phyloP scores from a whole-genome alignment of 1,140 invertebrate species.

The Bombus huntii region DNA sequence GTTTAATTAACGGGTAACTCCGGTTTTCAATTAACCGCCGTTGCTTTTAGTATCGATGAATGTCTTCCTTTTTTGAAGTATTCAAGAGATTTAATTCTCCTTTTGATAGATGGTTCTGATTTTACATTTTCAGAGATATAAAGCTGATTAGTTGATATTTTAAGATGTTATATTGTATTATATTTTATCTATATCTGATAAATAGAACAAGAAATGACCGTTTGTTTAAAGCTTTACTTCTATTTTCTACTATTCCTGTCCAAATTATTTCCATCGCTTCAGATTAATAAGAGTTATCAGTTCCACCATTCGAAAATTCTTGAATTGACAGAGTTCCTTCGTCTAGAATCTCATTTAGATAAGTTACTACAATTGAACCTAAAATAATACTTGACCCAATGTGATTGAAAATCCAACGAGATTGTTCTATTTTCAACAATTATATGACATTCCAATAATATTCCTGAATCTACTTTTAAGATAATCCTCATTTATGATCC shows the following conservation, averaged over 20 bases:
- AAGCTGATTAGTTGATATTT: too few species aligned
- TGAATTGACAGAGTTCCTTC: too few species aligned
- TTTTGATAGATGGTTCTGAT: background rate
- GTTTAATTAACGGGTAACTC: background rate
- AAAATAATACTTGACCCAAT: too few species aligned
- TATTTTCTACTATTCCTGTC: too few species aligned
- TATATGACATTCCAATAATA: background rate
- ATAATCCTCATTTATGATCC: background rate
- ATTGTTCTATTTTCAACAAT: background rate
- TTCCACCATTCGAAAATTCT: too few species aligned
- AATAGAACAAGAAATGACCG: too few species aligned
- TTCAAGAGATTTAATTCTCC: background rate
- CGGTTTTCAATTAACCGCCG: background rate
- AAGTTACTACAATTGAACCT: background rate
- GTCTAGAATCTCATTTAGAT: background rate
- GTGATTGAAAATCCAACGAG: background rate
- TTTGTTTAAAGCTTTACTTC: too few species aligned
- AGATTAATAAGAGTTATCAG: too few species aligned
- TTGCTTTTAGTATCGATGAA: background rate
- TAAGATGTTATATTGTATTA: too few species aligned
- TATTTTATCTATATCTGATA: too few species aligned
- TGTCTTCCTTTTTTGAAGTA: background rate
- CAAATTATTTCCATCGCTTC: too few species aligned
- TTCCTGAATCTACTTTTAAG: background rate
- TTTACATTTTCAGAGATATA: too few species aligned